A percentile compares a stretch with the other conserved stretches of the same genome.
These are phyloP conservation scores for Pituophis catenifer DNA, from an alignment of 2,113 vertebrate species.

Conservation along the genomic window DNA sequence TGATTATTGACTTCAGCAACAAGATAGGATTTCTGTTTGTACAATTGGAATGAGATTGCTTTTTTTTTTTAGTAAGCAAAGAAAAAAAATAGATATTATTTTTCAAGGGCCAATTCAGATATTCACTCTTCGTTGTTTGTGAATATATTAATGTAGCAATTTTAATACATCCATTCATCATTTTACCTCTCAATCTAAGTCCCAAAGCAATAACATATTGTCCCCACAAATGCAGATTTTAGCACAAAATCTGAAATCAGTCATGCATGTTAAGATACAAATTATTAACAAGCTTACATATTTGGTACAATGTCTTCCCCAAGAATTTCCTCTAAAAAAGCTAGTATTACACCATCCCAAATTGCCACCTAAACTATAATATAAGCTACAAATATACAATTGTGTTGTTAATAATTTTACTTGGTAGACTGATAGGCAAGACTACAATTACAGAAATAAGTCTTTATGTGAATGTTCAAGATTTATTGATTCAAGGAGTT, in stretches of 20 bases:
- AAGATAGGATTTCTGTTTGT: background rate
- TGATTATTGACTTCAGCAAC: slow-evolving; percentile 25
- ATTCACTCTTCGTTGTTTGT: background rate
- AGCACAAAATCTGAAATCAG: background rate
- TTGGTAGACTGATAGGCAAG: background rate
- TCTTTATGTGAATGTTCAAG: background rate
- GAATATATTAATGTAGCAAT: background rate
- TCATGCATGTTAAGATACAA: background rate
- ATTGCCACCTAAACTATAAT: background rate
- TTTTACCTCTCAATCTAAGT: background rate
- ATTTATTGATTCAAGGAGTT: background rate
- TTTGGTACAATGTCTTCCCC: background rate
- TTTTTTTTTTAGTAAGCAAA: background rate
- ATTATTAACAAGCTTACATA: background rate
- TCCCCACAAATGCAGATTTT: background rate
- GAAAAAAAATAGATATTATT: slow-evolving; percentile 6
- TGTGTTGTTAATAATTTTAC: background rate
- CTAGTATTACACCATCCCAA: background rate
- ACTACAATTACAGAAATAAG: background rate
- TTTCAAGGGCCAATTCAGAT: background rate
- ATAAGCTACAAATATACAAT: background rate
- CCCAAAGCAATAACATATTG: background rate
- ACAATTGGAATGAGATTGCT: background rate
- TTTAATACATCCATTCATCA: background rate
- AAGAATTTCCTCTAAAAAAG: background rate